Evolutionary conservation across 2,888 invertebrate species (phyloP).

Genomic region (Notodonta dromedarius): DNA sequence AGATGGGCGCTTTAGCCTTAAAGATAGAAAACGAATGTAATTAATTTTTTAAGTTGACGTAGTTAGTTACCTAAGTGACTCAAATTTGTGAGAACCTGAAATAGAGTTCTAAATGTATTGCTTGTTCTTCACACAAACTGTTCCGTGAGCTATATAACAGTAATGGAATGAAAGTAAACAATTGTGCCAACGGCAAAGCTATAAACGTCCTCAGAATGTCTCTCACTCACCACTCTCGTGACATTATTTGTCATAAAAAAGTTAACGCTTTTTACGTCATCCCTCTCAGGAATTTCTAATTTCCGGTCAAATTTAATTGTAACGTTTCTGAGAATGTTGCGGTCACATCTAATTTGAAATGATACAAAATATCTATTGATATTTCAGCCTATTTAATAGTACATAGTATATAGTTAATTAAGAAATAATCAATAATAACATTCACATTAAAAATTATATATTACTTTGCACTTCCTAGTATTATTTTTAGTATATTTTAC

Average conservation of each 20-base stretch:
- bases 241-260: constrained; percentile 47
- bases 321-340: constrained; percentile 46
- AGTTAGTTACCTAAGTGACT: no score
- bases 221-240: constrained; percentile 28
- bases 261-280: constrained; percentile 38
- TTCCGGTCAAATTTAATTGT: constrained; percentile 60
- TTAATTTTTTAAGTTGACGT: no score
- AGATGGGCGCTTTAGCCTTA: no score
- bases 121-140: constrained; percentile 8
- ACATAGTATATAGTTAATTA: no score
- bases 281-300: constrained; percentile 66
- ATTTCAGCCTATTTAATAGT: background rate
- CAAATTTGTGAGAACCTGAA: background rate
- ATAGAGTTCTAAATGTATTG: constrained; percentile 7
- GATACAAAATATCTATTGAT: background rate
- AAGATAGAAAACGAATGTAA: no score
- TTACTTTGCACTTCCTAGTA: no score
- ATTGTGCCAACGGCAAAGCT: constrained; percentile 36
- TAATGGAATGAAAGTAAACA: constrained; percentile 28
- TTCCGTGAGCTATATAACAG: constrained; percentile 18
- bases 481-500: no score
- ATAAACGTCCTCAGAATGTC: constrained; percentile 30
- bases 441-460: no score
- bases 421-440: no score
- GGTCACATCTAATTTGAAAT: constrained; percentile 16